Evolutionary conservation across 2,797 vertebrate genomes (phyloP).

Genomic region (Acropternis orthonyx): DNA sequence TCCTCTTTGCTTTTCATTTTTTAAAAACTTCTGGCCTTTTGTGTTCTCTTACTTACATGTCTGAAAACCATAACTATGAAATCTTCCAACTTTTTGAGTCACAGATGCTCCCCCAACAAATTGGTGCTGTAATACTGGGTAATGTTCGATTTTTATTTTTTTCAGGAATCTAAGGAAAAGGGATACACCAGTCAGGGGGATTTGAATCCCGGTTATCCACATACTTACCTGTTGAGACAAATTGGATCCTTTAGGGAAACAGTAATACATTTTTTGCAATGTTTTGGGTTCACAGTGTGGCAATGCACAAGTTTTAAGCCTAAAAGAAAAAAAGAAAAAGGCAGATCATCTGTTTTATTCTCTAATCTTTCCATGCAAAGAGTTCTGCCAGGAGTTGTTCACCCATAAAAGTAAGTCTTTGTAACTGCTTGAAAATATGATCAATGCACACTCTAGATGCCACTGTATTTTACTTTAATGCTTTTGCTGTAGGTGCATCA

Average conservation of each 20-base stretch:
- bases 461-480: not conserved
- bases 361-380: not conserved
- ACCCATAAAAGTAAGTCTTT: not conserved
- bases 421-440: not conserved
- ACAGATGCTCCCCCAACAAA: not conserved
- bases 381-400: not conserved
- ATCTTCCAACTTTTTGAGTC: not conserved
- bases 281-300: not conserved
- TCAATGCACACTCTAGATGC: not conserved
- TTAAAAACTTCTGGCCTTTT: not conserved
- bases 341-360: not conserved
- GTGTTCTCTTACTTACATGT: not conserved
- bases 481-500: not conserved
- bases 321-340: not conserved
- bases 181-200: not conserved
- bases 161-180: not conserved
- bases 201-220: not conserved
- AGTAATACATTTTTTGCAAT: not conserved
- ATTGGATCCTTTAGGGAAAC: not conserved
- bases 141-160: not conserved
- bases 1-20: not conserved
- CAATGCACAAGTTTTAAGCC: not conserved
- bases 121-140: not conserved
- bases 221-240: not conserved
- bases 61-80: not conserved